Evolutionary conservation across 2,888 invertebrate genomes (phyloP).

Genomic region (Callyntrura sp.): DNA sequence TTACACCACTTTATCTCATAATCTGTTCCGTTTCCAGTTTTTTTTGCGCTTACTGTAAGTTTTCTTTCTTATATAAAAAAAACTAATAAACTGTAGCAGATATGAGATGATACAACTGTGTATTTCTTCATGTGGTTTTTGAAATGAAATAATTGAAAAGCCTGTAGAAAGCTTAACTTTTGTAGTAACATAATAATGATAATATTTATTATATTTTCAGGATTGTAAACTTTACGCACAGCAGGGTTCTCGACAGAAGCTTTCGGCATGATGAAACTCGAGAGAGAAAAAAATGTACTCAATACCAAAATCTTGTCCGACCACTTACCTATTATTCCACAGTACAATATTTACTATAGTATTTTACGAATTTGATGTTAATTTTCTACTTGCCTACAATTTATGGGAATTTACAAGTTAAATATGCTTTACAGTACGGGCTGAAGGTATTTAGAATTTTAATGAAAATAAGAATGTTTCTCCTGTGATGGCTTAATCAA

Average conservation of each 20-base stretch:
- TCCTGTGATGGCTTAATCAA: slow-evolving; percentile 47
- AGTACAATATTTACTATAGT: slow-evolving; percentile 34
- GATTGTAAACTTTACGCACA: slow-evolving; percentile 62
- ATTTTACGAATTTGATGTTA: slow-evolving; percentile 16
- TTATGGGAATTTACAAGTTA: slow-evolving; percentile 28
- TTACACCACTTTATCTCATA: slow-evolving; percentile 15
- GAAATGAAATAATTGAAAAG: slow-evolving; percentile 1
- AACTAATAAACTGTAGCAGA: neutral
- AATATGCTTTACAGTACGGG: neutral
- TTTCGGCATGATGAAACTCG: slow-evolving; percentile 62
- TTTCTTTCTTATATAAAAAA: neutral
- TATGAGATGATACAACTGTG: neutral
- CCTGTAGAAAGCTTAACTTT: neutral
- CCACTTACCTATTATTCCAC: slow-evolving; percentile 36
- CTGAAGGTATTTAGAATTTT: too few species aligned
- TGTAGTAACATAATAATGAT: slow-evolving; percentile 15
- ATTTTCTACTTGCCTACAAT: slow-evolving; percentile 28
- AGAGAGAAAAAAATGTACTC: slow-evolving; percentile 16
- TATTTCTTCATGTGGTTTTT: neutral
- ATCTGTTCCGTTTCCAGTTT: neutral
- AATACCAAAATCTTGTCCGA: slow-evolving; percentile 62
- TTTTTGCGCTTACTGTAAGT: neutral
- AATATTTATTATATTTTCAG: slow-evolving; percentile 67
- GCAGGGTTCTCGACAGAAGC: slow-evolving; percentile 64
- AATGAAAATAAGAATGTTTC: neutral